phyloP scores from a whole-genome alignment of 2,888 invertebrate genomes.

The Erebia ligea region DNA sequence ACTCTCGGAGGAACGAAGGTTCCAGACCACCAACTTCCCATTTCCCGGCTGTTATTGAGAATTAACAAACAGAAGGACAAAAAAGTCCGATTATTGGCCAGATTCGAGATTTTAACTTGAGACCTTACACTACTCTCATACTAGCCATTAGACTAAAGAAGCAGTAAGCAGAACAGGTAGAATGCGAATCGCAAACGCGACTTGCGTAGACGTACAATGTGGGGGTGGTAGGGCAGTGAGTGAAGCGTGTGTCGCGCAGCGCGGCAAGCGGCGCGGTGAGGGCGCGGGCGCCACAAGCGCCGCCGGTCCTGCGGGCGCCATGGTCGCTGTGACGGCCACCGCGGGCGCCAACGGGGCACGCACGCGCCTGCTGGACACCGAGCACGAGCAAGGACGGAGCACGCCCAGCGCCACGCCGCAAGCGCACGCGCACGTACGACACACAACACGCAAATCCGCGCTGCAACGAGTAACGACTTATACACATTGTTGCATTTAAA shows the following conservation, averaged over 20 bases:
- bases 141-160: too few species aligned
- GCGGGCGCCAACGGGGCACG: conserved; percentile 57
- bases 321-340: conserved; percentile 42
- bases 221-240: conserved; percentile 41
- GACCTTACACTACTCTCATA: too few species aligned
- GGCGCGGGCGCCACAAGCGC: conserved; percentile 47
- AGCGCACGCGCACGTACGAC: conserved; percentile 18
- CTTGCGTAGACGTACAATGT: conserved; percentile 23
- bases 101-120: too few species aligned
- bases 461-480: conserved; percentile 4
- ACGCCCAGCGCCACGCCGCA: conserved; percentile 68
- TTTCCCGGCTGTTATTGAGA: too few species aligned
- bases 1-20: too few species aligned
- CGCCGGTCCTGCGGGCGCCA: conserved; percentile 46
- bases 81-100: too few species aligned
- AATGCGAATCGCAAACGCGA: conserved; percentile 14
- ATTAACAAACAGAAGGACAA: too few species aligned
- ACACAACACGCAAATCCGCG: conserved; percentile 9
- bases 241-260: conserved; percentile 54
- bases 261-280: conserved; percentile 43
- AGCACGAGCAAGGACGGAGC: conserved; percentile 79
- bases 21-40: too few species aligned
- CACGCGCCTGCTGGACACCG: conserved; percentile 76
- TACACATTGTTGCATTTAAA: conserved; percentile 7
- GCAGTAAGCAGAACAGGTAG: neutral